A percentile compares a stretch with the other conserved stretches of the same genome.
Evolutionary conservation across 2,797 vertebrate species (phyloP).

Genomic region (Caiman crocodilus): DNA sequence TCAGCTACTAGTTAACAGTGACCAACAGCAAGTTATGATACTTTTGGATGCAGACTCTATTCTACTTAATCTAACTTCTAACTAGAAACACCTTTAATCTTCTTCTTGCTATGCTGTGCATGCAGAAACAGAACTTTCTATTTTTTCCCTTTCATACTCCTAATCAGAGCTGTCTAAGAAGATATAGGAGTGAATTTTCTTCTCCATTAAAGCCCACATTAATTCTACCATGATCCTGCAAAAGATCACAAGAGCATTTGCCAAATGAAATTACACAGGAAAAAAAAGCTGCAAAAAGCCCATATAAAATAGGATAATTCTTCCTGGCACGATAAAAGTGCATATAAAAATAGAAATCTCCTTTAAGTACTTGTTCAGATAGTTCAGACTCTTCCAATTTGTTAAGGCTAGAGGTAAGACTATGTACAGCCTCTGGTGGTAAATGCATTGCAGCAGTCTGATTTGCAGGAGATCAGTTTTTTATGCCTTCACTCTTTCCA

Average conservation of each 20-base stretch:
- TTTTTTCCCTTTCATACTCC: neutral
- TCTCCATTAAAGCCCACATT: neutral
- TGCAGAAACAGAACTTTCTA: neutral
- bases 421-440: neutral
- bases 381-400: neutral
- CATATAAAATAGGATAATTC: neutral
- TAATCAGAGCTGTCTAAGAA: neutral
- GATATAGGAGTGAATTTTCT: neutral
- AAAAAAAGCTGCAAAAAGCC: neutral
- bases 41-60: neutral
- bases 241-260: neutral
- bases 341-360: neutral
- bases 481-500: neutral
- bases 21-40: neutral
- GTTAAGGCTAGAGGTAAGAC: neutral
- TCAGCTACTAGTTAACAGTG: neutral
- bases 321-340: neutral
- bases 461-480: no score
- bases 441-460: no score
- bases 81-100: neutral
- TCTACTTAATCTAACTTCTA: neutral
- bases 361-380: neutral
- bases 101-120: neutral
- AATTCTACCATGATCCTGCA: neutral
- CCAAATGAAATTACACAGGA: neutral